phyloP scores from a whole-genome alignment of 2,113 vertebrate species.

The Rutilus rutilus region DNA sequence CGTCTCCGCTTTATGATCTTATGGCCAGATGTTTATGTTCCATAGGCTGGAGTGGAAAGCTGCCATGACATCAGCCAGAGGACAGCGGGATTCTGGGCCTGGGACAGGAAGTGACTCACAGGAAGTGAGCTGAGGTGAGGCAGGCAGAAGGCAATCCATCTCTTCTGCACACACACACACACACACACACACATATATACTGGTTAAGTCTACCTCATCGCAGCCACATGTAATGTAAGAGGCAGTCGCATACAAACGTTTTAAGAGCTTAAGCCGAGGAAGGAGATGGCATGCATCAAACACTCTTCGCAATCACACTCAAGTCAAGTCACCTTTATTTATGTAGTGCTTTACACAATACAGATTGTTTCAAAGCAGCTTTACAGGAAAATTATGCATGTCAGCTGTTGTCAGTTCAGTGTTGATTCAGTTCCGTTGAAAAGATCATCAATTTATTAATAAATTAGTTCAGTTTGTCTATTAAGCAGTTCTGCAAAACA shows the following conservation, averaged over 20 bases:
- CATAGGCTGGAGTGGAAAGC: constrained; percentile 72
- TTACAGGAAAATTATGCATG: too few relatives aligned
- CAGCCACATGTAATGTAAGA: constrained; percentile 8
- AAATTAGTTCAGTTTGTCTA: too few relatives aligned
- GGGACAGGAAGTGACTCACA: constrained; percentile 81
- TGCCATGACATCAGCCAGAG: constrained; percentile 79
- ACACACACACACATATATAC: background rate
- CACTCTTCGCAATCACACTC: background rate
- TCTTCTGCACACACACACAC: constrained; percentile 59
- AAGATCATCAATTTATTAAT: too few relatives aligned
- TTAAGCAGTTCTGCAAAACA: too few relatives aligned
- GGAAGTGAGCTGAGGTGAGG: constrained; percentile 75
- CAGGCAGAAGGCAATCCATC: constrained; percentile 58
- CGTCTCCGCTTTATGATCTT: constrained; percentile 50
- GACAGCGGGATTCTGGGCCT: constrained; percentile 73
- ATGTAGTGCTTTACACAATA: too few relatives aligned
- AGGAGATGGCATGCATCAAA: background rate
- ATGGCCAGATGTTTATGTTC: constrained; percentile 60
- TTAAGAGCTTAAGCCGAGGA: constrained; percentile 14
- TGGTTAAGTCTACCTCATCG: constrained; percentile 33
- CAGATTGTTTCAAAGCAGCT: too few relatives aligned
- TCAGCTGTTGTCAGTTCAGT: too few relatives aligned
- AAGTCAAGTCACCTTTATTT: too few relatives aligned
- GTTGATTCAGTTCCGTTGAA: too few relatives aligned
- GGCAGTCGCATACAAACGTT: constrained; percentile 6